These are phyloP conservation scores for Saturnia japonica DNA, from an alignment of 2,888 invertebrate species.

Conservation along the genomic window DNA sequence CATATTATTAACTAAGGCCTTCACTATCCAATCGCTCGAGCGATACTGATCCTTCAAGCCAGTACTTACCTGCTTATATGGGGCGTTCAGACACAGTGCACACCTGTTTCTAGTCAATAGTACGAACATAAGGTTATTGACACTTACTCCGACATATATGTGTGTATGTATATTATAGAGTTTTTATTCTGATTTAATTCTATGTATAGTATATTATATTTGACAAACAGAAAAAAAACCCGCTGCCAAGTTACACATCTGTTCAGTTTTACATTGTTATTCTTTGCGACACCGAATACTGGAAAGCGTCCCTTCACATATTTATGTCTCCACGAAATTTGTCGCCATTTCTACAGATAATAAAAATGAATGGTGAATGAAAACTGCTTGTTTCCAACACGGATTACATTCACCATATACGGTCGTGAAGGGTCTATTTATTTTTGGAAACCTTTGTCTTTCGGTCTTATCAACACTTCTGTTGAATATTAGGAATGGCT, in stretches of 20 bases:
- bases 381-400: slow-evolving; percentile 14
- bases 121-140: no score
- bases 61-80: no score
- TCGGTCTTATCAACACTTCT: background rate
- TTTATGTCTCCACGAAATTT: slow-evolving; percentile 17
- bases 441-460: background rate
- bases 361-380: slow-evolving; percentile 17
- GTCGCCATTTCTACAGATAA: slow-evolving; percentile 14
- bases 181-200: no score
- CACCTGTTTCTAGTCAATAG: no score
- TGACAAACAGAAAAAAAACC: no score
- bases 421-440: slow-evolving; percentile 1
- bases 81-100: no score
- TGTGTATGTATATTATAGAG: no score
- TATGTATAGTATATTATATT: no score
- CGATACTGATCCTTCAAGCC: no score
- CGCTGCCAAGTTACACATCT: background rate
- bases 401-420: slow-evolving; percentile 12
- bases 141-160: no score
- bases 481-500: background rate
- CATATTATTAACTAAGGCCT: no score
- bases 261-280: background rate
- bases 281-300: slow-evolving; percentile 8
- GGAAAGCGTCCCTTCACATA: slow-evolving; percentile 16
- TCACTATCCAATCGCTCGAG: no score